Base-by-base conservation (phyloP, 1,140 invertebrate species). In the Stegodyphus mimosarum region DNA sequence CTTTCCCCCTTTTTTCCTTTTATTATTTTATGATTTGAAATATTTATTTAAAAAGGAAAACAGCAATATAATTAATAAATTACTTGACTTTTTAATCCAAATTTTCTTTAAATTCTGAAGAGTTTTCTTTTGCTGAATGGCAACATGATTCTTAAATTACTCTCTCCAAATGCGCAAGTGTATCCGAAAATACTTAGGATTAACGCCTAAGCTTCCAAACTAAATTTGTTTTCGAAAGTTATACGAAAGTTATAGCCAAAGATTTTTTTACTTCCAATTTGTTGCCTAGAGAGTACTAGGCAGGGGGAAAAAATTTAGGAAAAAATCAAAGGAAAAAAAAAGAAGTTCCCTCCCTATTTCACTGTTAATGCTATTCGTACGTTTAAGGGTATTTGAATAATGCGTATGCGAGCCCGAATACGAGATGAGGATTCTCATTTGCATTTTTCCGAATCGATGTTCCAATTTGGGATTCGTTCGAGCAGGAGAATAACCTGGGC, bases 321-420 rank as follows among this genome's bases (percentile, higher is more conserved):
- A 70, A 70, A 70, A 10, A 78, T 69, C 63, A 69, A 79, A 33
- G 3, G 3, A 33, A 33, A n/a, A 4, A 48, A 17, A 77, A 64
- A 69, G 48, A 50, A 78, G 10, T 9, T 69, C 66, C 78, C 67
- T 67, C 60, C 55, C 70, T 53, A 50, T 33, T 67, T 71, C 60
- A 11, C 77, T n/a, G 49, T 71, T 83, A 83, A 83, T 83, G 79
- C 51, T 83, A 83, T 83, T 83, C 79, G 79, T 83, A 83, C 79
- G 70, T 83, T 83, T 83, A 73, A 83, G 49, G 60, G 79, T 71
- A 83, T 83, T 83, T 83, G 79, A 83, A 83, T 83, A 83, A 83
- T 83, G 79, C 51, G 79, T 66, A 18, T 74, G 70, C 70, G 51
- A 18, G 79, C 64, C 52, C 13, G 79, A 83, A 83, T 83, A 18